phyloP scores from a whole-genome alignment of 2,888 invertebrate species.

The Mimumesa dahlbomi region DNA sequence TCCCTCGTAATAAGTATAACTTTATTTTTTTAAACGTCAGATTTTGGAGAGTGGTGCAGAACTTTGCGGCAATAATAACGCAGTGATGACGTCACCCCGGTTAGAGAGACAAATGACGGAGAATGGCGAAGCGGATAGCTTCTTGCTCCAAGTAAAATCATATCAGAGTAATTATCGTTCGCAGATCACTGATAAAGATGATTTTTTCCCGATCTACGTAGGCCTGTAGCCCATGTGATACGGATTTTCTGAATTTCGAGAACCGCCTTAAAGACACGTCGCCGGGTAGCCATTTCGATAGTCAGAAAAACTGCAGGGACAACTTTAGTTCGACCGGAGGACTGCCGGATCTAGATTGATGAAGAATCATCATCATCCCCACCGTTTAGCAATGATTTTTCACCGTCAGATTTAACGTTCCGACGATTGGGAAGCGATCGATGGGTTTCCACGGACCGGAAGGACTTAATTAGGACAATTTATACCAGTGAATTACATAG shows the following conservation, averaged over 20 bases:
- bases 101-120: constrained; percentile 49
- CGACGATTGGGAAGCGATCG: too few relatives aligned
- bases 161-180: constrained; percentile 15
- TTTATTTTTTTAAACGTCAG: too few relatives aligned
- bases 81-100: constrained; percentile 51
- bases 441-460: too few relatives aligned
- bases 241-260: constrained; percentile 70
- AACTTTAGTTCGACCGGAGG: constrained; percentile 57
- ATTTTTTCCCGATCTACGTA: constrained; percentile 46
- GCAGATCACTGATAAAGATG: constrained; percentile 34
- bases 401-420: too few relatives aligned
- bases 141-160: constrained; percentile 61
- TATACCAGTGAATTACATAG: background rate
- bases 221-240: constrained; percentile 66
- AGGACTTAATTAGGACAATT: constrained; percentile 7
- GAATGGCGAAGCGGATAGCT: constrained; percentile 52
- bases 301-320: constrained; percentile 62
- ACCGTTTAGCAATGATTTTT: constrained; percentile 1
- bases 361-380: constrained; percentile 17
- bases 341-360: constrained; percentile 71
- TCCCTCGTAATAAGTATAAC: too few relatives aligned
- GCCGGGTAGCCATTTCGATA: constrained; percentile 58
- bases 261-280: constrained; percentile 60
- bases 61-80: constrained; percentile 42
- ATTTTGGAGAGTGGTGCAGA: constrained; percentile 23